Percentiles rank a stretch among this genome's conserved stretches.
Evolutionary conservation across 1,140 invertebrate genomes (phyloP).

Genomic region (Drosophila pruinosa): DNA sequence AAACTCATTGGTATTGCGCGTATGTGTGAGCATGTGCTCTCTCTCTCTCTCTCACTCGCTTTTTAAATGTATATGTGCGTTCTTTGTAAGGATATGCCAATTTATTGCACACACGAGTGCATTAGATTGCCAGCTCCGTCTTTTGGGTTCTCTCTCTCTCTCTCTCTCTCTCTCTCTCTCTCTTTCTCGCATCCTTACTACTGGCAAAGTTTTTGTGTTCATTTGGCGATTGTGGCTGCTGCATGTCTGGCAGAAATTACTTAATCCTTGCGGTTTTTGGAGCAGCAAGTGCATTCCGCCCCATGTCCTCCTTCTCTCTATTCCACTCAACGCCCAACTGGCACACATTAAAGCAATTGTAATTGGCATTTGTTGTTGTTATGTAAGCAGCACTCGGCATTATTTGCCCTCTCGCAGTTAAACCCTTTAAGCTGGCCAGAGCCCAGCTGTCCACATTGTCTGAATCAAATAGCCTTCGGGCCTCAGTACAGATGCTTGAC

Average conservation of each 20-base stretch:
- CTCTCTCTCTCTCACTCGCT: background rate
- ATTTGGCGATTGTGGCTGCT: slow-evolving; percentile 79
- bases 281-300: slow-evolving; percentile 53
- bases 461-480: slow-evolving; percentile 31
- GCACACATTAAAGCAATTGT: slow-evolving; percentile 69
- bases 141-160: background rate
- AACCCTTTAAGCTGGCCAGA: slow-evolving; percentile 44
- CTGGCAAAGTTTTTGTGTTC: slow-evolving; percentile 77
- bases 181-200: background rate
- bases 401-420: slow-evolving; percentile 36
- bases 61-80: slow-evolving; percentile 1
- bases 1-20: slow-evolving; percentile 62
- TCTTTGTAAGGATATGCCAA: slow-evolving; percentile 73
- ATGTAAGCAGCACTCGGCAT: slow-evolving; percentile 51
- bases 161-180: background rate
- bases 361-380: slow-evolving; percentile 75
- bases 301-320: background rate
- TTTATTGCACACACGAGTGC: slow-evolving; percentile 81
- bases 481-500: background rate
- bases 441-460: slow-evolving; percentile 43
- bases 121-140: slow-evolving; percentile 62
- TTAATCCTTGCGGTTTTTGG: slow-evolving; percentile 78
- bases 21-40: slow-evolving; percentile 1
- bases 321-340: background rate
- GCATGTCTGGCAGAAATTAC: slow-evolving; percentile 80